Base-by-base conservation (phyloP, 2,797 vertebrate species). In the Acanthornis magna region DNA sequence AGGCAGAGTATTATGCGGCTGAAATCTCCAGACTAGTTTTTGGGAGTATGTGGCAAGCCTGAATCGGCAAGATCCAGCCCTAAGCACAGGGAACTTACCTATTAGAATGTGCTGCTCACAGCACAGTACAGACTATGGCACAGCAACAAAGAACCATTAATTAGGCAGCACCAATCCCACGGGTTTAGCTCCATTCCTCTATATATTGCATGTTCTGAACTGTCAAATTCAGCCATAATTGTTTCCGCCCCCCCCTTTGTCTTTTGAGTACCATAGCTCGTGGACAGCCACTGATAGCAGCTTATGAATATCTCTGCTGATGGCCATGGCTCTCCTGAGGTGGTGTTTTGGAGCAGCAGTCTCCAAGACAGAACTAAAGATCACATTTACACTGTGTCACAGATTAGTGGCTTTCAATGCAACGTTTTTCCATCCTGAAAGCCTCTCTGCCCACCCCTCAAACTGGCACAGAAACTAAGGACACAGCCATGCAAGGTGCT, bases 221-320 rank as follows among this genome's bases (percentile, higher is more conserved):
- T 95, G 92, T 90, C 94, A 96, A 78, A 96, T 97, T 95, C 92
- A 96, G 95, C 80, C 80, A 96, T 95, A 96, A 96, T 96, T 96
- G 82, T 89, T 82, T 89, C 88, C 3, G 0, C 48, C 85, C 47
- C 47, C 53, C 29, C 3, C 68, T 96, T 97, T 95, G 74, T 92
- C 86, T 95, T 96, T 87, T 85, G 90, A 85, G 89, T 96, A 95
- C 80, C 85, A 74, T 74, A 96, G 92, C 67, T 96, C 75, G 86
- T 51, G 88, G 95, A 93, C 85, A 96, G 85, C 67, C 60, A 83
- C 87, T 89, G 74, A 92, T 77, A 85, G 60, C 77, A 96, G 61
- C 67, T 95, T 97, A 94, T 94, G 96, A 97, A 95, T 92, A 96
- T 83, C 91, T 95, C 92, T 96, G 87, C 51, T 89, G 94, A 82